Evolutionary conservation across 2,888 invertebrate genomes (phyloP).

Genomic region (Charanyca ferruginea): DNA sequence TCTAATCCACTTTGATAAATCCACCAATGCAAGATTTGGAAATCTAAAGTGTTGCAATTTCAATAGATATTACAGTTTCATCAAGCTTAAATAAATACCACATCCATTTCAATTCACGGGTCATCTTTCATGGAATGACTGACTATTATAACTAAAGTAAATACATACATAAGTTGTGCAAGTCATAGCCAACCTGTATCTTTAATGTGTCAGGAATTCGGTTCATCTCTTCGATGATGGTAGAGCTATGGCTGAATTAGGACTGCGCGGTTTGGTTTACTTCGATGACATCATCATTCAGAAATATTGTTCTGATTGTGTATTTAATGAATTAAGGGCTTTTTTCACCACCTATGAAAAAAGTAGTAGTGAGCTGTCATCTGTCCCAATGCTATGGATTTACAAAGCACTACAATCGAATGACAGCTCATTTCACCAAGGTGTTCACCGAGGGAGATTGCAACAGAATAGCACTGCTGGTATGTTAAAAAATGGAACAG

Average conservation of each 20-base stretch:
- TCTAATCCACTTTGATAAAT: background rate
- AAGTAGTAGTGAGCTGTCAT: too few relatives aligned
- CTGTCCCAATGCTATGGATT: too few relatives aligned
- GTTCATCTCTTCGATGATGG: slow-evolving; percentile 38
- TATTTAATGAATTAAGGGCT: background rate
- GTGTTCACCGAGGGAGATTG: too few relatives aligned
- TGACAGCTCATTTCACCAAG: too few relatives aligned
- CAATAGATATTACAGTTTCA: background rate
- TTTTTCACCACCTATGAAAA: too few relatives aligned
- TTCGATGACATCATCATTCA: slow-evolving; percentile 32
- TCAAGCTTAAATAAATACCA: slow-evolving; percentile 16
- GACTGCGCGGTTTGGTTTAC: background rate
- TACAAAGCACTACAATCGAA: too few relatives aligned
- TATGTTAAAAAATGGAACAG: too few relatives aligned
- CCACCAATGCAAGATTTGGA: background rate
- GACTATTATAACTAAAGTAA: slow-evolving; percentile 67
- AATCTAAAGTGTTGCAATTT: background rate
- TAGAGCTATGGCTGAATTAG: slow-evolving; percentile 30
- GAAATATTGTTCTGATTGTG: background rate
- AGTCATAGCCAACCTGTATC: slow-evolving; percentile 66
- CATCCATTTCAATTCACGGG: slow-evolving; percentile 32
- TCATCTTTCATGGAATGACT: slow-evolving; percentile 48
- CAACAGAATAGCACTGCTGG: too few relatives aligned
- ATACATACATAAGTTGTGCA: slow-evolving; percentile 63
- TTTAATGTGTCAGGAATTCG: slow-evolving; percentile 61